These are phyloP conservation scores for Neogale vison DNA, from an alignment of 2,113 vertebrate genomes.

Conservation along the genomic window DNA sequence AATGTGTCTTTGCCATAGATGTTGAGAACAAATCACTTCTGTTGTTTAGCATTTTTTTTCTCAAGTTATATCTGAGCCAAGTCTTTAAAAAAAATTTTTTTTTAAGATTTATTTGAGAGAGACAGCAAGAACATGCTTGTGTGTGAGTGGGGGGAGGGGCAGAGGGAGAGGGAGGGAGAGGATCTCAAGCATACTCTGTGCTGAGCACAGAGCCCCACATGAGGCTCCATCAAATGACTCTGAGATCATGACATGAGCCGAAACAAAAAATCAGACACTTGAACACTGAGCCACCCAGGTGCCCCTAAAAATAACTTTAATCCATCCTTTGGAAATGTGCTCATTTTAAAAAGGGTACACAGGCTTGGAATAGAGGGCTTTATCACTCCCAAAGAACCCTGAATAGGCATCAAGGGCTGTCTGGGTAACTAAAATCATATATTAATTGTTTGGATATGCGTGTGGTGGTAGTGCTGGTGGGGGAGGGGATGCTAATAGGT, in stretches of 20 bases:
- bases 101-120: not conserved
- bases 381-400: not conserved
- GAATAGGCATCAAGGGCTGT: not conserved
- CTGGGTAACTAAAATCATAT: not conserved
- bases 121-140: not conserved
- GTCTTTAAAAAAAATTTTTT: not conserved
- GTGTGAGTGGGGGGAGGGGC: not conserved
- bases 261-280: not conserved
- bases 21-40: constrained; percentile 43
- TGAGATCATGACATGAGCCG: not conserved
- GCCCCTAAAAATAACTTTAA: not conserved
- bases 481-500: not conserved
- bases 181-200: not conserved
- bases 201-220: not conserved
- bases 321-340: not conserved
- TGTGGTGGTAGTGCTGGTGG: not conserved
- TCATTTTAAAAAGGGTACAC: not conserved
- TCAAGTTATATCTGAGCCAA: constrained; percentile 45
- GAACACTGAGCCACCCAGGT: not conserved
- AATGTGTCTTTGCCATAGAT: constrained; percentile 42
- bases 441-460: not conserved
- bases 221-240: not conserved
- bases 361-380: not conserved
- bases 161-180: not conserved
- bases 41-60: constrained; percentile 38